These are phyloP conservation scores for Deroplatys truncata DNA, from an alignment of 2,888 invertebrate genomes.

Conservation along the genomic window DNA sequence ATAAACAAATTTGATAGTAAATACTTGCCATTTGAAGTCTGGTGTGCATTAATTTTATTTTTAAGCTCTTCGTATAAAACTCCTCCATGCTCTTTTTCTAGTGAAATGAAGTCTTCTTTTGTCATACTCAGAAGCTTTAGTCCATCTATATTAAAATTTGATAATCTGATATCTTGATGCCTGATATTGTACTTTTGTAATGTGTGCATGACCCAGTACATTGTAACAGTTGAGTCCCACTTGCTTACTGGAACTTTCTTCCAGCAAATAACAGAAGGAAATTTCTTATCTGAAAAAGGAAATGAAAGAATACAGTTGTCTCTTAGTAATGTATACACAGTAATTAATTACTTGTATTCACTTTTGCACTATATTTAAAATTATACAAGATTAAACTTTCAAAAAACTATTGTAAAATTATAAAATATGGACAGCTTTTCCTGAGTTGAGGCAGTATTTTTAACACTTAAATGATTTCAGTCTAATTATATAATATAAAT, in stretches of 20 bases:
- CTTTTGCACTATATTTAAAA: too few species aligned
- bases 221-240: background rate
- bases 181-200: background rate
- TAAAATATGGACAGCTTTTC: too few species aligned
- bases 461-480: too few species aligned
- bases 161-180: background rate
- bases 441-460: too few species aligned
- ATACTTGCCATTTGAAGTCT: background rate
- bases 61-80: background rate
- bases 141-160: background rate
- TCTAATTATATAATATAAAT: too few species aligned
- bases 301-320: background rate
- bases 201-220: background rate
- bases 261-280: background rate
- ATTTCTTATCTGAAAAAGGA: background rate
- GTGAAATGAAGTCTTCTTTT: background rate
- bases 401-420: too few species aligned
- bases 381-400: too few species aligned
- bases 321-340: too few species aligned
- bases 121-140: background rate
- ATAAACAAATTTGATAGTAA: too few species aligned
- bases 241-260: background rate
- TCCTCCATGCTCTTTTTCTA: background rate
- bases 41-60: background rate
- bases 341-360: too few species aligned